Evolutionary conservation across 2,113 vertebrate species (phyloP), one percentile per base, ranked within the genome.

Genomic region (Leptobrachium ailaonicum): DNA sequence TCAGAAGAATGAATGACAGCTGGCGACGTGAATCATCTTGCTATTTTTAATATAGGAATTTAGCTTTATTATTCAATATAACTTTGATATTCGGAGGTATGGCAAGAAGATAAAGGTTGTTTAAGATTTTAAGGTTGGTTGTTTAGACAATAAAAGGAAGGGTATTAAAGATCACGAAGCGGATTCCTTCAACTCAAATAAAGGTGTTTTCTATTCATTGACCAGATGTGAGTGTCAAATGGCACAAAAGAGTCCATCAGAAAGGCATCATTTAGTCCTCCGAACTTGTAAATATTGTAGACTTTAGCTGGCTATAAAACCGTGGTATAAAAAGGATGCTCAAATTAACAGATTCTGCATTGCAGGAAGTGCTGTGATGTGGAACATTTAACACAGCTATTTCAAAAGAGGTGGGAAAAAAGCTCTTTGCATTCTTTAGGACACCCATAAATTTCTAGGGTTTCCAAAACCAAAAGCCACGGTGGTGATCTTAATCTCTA

Each of bases 301-400:
- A 86, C 90, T 87, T 88, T 79, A 85, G 80, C 75, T 87, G 83
- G 84, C 84, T 87, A 85, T 87, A 86, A 89, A 87, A 82, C 69
- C 79, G 73, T n/a, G 70, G 69, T 81, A 78, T 77, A 79, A 79
- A 73, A 75, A 85, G 82, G 83, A 85, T 82, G 78, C 76, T 88
- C 82, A 84, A 92, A 90, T 86, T 66, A 93, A 88, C 92, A 88
- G 88, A 92, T 91, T 88, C 89, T 90, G 89, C 83, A 84, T 84
- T 90, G 87, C 92, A 93, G 92, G 92, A 93, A 92, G 92, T 94
- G 92, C 92, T 92, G 87, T 86, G 91, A 89, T 90, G 91, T 92
- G 90, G 91, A 92, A 93, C 93, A 94, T 93, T 87, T 92, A 93
- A 92, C 87, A 87, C 93, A 93, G 91, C 92, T 91, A 91, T 88